Conservation (phyloP, 2,113 vertebrate species). For the Mobula hypostoma region DNA sequence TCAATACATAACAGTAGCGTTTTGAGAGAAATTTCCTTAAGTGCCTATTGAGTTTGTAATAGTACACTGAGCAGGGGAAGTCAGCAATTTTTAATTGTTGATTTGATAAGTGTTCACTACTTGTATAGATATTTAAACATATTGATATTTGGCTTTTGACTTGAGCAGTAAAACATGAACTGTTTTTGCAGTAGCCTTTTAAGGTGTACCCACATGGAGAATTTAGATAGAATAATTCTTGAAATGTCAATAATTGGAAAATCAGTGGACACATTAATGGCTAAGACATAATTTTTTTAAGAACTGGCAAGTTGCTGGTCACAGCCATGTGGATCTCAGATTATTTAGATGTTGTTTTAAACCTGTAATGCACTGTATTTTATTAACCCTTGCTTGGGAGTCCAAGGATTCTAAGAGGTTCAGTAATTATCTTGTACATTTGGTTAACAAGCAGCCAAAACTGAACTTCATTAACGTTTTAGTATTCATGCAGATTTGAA, state of each 20-base stretch:
- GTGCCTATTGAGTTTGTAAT: background rate
- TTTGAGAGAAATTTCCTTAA: background rate
- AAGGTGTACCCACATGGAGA: too few relatives aligned
- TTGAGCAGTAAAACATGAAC: background rate
- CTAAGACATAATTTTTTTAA: too few relatives aligned
- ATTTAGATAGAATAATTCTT: background rate
- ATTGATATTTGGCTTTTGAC: background rate
- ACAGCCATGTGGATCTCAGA: background rate
- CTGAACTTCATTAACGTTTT: background rate
- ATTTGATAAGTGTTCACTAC: background rate
- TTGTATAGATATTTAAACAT: background rate
- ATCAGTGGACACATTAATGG: too few relatives aligned
- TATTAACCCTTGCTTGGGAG: background rate
- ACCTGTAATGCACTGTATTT: background rate
- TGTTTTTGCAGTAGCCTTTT: background rate
- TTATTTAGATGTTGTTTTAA: background rate
- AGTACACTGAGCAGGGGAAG: background rate
- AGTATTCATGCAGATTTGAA: slow-evolving; percentile 4
- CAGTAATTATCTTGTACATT: background rate
- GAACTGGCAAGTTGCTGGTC: background rate
- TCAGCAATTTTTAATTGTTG: background rate
- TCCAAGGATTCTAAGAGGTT: background rate
- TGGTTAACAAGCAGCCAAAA: background rate
- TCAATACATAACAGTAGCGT: slow-evolving; percentile 40
- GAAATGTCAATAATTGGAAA: background rate